Evolutionary conservation across 53 echinoderm and acorn worm genomes (phyloP).

Genomic region (Stichopus horrens): DNA sequence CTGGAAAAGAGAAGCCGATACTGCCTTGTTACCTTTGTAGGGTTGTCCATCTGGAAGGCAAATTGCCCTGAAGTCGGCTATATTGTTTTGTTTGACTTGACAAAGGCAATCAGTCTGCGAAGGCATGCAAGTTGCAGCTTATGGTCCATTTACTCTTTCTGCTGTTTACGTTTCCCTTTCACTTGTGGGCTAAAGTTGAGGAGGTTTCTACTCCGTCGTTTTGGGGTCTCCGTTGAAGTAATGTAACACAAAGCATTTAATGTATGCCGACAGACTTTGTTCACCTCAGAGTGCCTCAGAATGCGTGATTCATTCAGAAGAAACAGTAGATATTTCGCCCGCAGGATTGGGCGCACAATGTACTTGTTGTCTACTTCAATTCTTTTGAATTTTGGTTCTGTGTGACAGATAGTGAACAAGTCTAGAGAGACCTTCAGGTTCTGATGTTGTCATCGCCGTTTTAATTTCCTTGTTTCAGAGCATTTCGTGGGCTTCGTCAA

Average conservation of each 20-base stretch:
- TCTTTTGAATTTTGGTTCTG: conserved; percentile 27
- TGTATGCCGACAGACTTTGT: conserved; percentile 17
- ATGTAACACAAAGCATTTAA: conserved; percentile 35
- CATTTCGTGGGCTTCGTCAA: conserved; percentile 58
- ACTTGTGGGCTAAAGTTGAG: conserved; percentile 14
- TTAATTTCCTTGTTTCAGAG: conserved; percentile 53
- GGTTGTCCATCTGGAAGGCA: conserved; percentile 39
- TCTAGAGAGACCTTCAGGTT: conserved; percentile 33
- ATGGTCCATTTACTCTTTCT: conserved; percentile 43
- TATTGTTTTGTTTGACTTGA: conserved; percentile 5
- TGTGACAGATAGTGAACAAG: conserved; percentile 44
- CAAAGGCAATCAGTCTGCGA: conserved; percentile 30
- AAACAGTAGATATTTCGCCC: background rate
- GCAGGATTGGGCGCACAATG: background rate
- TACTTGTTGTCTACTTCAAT: conserved; percentile 24
- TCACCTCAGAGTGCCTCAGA: background rate
- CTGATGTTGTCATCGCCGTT: conserved; percentile 26
- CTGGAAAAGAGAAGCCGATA: conserved; percentile 8
- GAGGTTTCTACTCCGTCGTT: conserved; percentile 28
- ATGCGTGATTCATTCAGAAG: background rate
- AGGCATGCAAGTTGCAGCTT: too few relatives aligned
- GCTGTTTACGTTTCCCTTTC: conserved; percentile 25
- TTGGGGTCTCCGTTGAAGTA: background rate
- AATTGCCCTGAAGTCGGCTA: conserved; percentile 13
- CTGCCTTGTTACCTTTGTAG: conserved; percentile 39